Evolutionary conservation across 2,888 invertebrate species (phyloP).

Genomic region (Nezara viridula): DNA sequence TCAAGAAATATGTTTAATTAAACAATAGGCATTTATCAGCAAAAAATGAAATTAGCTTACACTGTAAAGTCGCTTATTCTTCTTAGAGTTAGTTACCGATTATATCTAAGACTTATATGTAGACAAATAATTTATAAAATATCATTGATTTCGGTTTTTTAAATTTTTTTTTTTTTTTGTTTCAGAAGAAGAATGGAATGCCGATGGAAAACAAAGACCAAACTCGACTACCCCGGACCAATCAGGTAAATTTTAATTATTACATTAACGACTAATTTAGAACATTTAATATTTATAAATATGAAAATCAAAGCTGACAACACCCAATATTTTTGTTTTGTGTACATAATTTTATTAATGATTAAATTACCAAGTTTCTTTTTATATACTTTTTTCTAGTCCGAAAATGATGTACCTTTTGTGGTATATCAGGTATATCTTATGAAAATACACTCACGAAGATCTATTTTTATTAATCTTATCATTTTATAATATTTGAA

Average conservation of each 20-base stretch:
- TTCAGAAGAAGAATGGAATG: slow-evolving; percentile 77
- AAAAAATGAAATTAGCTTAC: too few relatives aligned
- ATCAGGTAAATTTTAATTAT: slow-evolving; percentile 64
- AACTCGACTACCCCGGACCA: slow-evolving; percentile 66
- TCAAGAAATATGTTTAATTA: too few relatives aligned
- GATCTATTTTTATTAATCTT: background rate
- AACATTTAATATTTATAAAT: background rate
- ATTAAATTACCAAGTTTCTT: background rate
- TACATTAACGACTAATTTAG: background rate
- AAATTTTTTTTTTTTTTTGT: slow-evolving; percentile 65
- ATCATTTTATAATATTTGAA: too few relatives aligned
- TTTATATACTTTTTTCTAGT: background rate
- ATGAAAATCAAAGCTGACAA: slow-evolving; percentile 40
- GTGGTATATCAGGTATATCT: background rate
- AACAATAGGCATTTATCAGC: too few relatives aligned
- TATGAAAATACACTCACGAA: background rate
- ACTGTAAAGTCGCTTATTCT: too few relatives aligned
- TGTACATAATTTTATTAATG: background rate
- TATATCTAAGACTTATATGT: too few relatives aligned
- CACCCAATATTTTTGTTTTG: background rate
- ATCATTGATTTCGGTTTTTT: background rate
- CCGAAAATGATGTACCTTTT: background rate
- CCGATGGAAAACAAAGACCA: slow-evolving; percentile 72
- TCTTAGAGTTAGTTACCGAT: too few relatives aligned
- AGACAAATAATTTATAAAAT: too few relatives aligned